Conservation (phyloP, 2,113 vertebrate species). For the Chaetodon trifascialis region DNA sequence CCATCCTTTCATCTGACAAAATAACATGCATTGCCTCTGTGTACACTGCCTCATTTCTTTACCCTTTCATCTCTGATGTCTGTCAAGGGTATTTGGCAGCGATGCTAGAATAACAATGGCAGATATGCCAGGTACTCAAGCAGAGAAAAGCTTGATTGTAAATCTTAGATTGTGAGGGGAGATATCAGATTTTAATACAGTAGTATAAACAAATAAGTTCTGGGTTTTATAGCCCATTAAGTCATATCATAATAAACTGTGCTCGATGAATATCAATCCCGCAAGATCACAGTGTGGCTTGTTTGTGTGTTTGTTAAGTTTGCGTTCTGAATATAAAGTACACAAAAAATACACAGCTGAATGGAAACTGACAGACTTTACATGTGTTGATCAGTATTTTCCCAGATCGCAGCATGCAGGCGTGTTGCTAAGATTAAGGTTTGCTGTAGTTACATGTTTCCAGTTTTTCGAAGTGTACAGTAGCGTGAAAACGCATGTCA, state of each 20-base stretch:
- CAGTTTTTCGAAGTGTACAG: conserved; percentile 24
- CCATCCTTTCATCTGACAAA: conserved; percentile 73
- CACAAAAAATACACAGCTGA: not conserved
- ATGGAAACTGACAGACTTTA: not conserved
- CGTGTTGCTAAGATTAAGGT: not conserved
- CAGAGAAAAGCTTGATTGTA: conserved; percentile 63
- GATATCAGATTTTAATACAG: conserved; percentile 41
- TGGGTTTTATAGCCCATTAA: conserved; percentile 42
- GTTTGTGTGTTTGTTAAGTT: not conserved
- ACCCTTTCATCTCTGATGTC: conserved; percentile 65
- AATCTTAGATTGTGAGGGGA: conserved; percentile 45
- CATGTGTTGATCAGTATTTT: not conserved
- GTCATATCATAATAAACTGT: conserved; percentile 14
- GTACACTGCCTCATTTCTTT: conserved; percentile 46
- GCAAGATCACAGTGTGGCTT: not conserved
- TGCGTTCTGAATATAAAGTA: not conserved
- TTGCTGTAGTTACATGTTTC: conserved; percentile 35
- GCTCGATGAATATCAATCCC: not conserved
- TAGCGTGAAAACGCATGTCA: conserved; percentile 38
- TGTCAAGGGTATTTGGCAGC: conserved; percentile 63
- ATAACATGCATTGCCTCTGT: conserved; percentile 59
- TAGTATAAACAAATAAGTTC: conserved; percentile 36
- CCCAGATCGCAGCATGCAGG: not conserved
- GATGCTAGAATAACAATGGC: conserved; percentile 62
- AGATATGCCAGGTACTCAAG: conserved; percentile 48